Evolutionary conservation across 1,140 invertebrate species (phyloP), one percentile per base, ranked within the genome.

Genomic region (Pararge aegeria): DNA sequence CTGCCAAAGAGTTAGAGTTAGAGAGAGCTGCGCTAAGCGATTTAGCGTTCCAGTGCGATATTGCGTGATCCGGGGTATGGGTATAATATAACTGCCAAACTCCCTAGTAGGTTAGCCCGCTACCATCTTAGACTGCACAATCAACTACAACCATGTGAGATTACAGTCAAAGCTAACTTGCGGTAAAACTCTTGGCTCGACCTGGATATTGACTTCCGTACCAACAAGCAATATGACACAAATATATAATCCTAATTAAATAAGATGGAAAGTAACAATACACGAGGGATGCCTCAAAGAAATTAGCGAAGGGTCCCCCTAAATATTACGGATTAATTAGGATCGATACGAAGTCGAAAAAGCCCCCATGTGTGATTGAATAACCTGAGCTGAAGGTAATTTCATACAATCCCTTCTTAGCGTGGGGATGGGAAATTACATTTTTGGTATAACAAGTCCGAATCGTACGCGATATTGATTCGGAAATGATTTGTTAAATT

Each of bases 271-370:
- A 65, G 61, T 53, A 64, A 71, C 64, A 70, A 66, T 65, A 71
- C 56, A 24, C 49, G 55, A 62, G 75, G 74, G 68, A 60, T 27
- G 60, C 58, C 65, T 66, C 70, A 54, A 59, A 70, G 67, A 77
- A 78, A 81, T 81, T 78, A 77, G 56, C 58, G n/a, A 30, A 54
- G 30, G 46, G 48, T 64, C 50, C 75, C 76, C 75, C 66, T 65
- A 64, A 64, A 70, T 75, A 78, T 75, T 67, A 50, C 30, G 30
- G 30, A 34, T 34, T 34, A 34, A 34, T 34, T 1, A 34, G 30
- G 30, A 34, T 34, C 58, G 67, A 81, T 34, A 34, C 30, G 30
- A 4, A 12, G 30, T 12, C 1, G 56, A 58, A 54, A 59, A 51
- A 49, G 24, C 54, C n/a, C 56, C 61, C 56, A 24, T 40, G 40